phyloP scores from a whole-genome alignment of 2,797 vertebrate genomes.

The Eulemur coronatus region DNA sequence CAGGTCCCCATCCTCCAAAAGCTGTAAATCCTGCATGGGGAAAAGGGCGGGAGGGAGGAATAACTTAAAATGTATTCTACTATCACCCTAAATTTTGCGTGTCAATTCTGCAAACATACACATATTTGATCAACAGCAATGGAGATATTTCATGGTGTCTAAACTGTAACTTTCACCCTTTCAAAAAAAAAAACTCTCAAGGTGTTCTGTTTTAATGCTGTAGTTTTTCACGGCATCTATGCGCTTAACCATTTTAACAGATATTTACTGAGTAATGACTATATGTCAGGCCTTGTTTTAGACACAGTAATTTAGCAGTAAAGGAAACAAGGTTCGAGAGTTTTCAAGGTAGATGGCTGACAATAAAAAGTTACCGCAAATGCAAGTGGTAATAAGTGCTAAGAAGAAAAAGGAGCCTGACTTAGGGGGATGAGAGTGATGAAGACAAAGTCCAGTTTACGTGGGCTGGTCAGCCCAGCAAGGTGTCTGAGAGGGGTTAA shows the following conservation, averaged over 20 bases:
- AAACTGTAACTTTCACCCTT: neutral
- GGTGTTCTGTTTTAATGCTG: neutral
- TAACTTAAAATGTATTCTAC: neutral
- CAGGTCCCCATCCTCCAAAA: slow-evolving; percentile 93
- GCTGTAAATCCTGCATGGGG: slow-evolving; percentile 90
- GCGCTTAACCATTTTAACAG: neutral
- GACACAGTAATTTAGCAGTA: neutral
- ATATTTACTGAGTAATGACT: fast-evolving
- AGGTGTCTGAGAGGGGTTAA: neutral
- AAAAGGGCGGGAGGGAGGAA: neutral
- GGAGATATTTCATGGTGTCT: neutral
- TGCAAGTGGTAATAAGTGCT: neutral
- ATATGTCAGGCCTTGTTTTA: neutral
- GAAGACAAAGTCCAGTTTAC: neutral
- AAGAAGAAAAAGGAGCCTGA: neutral
- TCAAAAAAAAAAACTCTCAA: neutral
- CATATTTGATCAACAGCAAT: neutral
- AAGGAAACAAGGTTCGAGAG: neutral
- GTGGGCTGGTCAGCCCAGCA: fast-evolving
- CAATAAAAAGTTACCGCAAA: neutral
- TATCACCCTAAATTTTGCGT: neutral
- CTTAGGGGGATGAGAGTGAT: neutral
- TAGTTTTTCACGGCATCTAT: neutral
- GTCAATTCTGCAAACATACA: neutral
- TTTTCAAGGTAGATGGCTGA: neutral